Evolutionary conservation across 1,140 invertebrate species (phyloP).

Genomic region (Eriosoma lanigerum): DNA sequence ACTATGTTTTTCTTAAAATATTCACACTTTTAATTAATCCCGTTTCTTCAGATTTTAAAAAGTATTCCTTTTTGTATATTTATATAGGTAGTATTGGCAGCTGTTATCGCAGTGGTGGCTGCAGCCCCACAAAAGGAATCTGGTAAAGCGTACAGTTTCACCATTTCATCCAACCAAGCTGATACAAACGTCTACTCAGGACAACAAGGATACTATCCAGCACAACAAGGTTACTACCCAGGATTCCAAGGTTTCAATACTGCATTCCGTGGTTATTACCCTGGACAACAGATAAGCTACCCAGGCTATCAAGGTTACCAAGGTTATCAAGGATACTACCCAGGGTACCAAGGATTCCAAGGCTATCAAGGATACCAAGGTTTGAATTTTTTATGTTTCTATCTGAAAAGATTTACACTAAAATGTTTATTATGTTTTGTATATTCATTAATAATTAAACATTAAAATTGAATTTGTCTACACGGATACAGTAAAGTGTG

Average conservation of each 20-base stretch:
- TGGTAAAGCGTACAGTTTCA: not conserved
- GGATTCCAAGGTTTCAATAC: not conserved
- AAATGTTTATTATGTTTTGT: too few relatives aligned
- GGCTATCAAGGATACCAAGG: slow-evolving; percentile 10
- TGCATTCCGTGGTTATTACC: slow-evolving; percentile 22
- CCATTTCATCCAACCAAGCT: not conserved
- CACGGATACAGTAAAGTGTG: too few relatives aligned
- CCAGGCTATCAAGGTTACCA: not conserved
- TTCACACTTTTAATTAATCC: too few relatives aligned
- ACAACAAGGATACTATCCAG: slow-evolving; percentile 23
- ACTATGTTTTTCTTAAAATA: too few relatives aligned
- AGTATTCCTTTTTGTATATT: not conserved
- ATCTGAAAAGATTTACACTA: too few relatives aligned
- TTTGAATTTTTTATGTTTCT: not conserved
- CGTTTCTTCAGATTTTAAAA: too few relatives aligned
- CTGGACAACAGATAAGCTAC: not conserved
- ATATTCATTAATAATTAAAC: too few relatives aligned
- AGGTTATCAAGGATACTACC: not conserved
- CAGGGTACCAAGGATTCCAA: not conserved
- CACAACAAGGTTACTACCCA: not conserved
- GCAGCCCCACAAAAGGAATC: slow-evolving; percentile 1
- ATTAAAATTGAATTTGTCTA: too few relatives aligned
- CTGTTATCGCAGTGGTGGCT: not conserved
- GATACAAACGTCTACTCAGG: not conserved
- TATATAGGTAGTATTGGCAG: slow-evolving; percentile 21